phyloP scores from a whole-genome alignment of 2,888 invertebrate species.

The Eurytoma adleriae region DNA sequence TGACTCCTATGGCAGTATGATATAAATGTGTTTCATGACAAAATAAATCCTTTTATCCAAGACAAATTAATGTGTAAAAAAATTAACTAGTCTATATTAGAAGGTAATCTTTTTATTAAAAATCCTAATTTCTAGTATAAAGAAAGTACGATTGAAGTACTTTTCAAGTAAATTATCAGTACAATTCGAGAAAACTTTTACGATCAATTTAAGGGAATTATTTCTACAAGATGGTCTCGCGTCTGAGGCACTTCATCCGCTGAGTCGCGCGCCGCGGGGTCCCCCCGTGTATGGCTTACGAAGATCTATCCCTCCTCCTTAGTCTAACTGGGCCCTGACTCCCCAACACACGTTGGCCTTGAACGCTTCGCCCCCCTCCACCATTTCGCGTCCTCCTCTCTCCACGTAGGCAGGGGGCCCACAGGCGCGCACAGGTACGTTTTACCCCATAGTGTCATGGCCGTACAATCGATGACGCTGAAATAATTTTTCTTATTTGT shows the following conservation, averaged over 20 bases:
- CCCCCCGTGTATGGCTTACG: slow-evolving; percentile 27
- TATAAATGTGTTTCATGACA: no score
- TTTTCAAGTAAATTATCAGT: neutral
- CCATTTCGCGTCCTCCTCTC: slow-evolving; percentile 21
- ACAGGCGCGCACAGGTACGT: neutral
- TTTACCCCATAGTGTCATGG: slow-evolving; percentile 23
- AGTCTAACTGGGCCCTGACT: slow-evolving; percentile 42
- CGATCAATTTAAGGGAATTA: neutral
- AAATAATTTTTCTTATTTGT: slow-evolving; percentile 19
- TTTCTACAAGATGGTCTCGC: neutral
- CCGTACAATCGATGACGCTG: slow-evolving; percentile 18
- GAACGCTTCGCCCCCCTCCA: slow-evolving; percentile 36
- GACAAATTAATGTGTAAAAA: no score
- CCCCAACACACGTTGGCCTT: slow-evolving; percentile 55
- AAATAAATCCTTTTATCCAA: no score
- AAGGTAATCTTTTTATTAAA: no score
- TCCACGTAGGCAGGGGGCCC: neutral
- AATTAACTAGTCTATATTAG: no score
- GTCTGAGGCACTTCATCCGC: slow-evolving; percentile 15
- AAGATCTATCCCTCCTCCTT: slow-evolving; percentile 33
- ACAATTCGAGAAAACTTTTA: neutral
- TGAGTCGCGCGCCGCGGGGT: slow-evolving; percentile 36
- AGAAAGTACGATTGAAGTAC: no score
- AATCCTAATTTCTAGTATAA: no score
- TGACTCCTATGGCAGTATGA: no score